A percentile compares a stretch with the other conserved stretches of the same genome.
These are phyloP conservation scores for Creontiades dilutus DNA, from an alignment of 2,888 invertebrate species.

Conservation along the genomic window DNA sequence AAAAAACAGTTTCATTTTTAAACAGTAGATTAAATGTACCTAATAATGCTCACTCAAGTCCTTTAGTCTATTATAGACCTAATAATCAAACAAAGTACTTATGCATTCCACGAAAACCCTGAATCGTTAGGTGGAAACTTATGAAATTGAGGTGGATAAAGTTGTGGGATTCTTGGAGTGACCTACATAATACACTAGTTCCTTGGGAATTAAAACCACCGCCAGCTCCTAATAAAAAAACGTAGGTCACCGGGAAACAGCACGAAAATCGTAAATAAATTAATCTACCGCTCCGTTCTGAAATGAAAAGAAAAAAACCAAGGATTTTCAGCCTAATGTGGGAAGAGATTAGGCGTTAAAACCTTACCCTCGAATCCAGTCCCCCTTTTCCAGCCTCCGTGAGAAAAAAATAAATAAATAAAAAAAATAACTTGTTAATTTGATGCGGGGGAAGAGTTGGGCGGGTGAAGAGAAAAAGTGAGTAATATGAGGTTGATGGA, in stretches of 20 bases:
- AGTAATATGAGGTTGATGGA: slow-evolving; percentile 24
- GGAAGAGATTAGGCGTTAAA: slow-evolving; percentile 52
- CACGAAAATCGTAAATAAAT: neutral
- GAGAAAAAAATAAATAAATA: slow-evolving; percentile 28
- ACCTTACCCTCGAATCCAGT: neutral
- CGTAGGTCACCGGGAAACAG: neutral
- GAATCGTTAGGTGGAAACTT: no score
- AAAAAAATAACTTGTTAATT: slow-evolving; percentile 31
- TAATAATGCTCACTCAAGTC: no score
- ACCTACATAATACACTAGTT: no score
- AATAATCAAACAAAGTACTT: no score
- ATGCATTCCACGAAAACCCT: no score
- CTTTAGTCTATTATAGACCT: no score
- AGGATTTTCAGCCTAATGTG: slow-evolving; percentile 58
- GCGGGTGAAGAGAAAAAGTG: neutral
- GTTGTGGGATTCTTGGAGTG: no score
- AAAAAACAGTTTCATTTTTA: no score
- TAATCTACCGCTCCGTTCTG: neutral
- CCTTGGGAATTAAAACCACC: no score
- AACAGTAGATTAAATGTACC: no score
- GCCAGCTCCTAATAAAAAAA: no score
- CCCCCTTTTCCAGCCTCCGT: neutral
- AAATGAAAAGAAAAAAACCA: neutral
- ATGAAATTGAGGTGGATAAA: no score
- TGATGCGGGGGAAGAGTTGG: slow-evolving; percentile 3